Percentiles rank a stretch among this genome's conserved stretches.
Conservation (phyloP, 2,113 vertebrate species). For the Cephalopterus ornatus region DNA sequence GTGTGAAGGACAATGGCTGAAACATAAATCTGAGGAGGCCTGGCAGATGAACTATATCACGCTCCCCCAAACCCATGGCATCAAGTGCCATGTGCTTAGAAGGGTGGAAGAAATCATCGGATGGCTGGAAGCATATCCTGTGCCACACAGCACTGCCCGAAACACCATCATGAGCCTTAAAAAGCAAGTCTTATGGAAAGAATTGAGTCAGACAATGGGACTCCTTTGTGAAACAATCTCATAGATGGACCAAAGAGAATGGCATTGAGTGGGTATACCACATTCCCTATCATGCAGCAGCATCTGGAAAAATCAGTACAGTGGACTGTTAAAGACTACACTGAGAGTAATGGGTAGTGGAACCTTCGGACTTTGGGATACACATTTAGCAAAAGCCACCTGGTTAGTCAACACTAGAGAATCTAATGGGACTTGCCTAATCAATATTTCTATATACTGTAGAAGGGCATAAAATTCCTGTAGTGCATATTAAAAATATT, state of each 20-base stretch:
- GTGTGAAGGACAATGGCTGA: background rate
- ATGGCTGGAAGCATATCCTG: background rate
- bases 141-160: background rate
- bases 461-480: background rate
- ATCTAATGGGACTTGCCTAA: background rate
- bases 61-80: background rate
- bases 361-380: background rate
- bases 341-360: background rate
- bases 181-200: background rate
- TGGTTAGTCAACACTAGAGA: background rate
- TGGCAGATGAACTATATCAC: background rate
- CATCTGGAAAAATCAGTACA: background rate
- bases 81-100: background rate
- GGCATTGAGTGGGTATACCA: background rate
- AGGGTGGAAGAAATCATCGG: background rate
- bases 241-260: background rate
- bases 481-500: background rate
- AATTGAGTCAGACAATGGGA: background rate
- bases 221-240: background rate
- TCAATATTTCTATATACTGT: background rate
- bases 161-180: background rate
- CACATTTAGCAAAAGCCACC: background rate
- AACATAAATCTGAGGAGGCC: background rate
- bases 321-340: background rate
- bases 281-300: background rate